These are phyloP conservation scores for Drosophila takahashii DNA, from an alignment of 1,140 invertebrate species.

Conservation along the genomic window DNA sequence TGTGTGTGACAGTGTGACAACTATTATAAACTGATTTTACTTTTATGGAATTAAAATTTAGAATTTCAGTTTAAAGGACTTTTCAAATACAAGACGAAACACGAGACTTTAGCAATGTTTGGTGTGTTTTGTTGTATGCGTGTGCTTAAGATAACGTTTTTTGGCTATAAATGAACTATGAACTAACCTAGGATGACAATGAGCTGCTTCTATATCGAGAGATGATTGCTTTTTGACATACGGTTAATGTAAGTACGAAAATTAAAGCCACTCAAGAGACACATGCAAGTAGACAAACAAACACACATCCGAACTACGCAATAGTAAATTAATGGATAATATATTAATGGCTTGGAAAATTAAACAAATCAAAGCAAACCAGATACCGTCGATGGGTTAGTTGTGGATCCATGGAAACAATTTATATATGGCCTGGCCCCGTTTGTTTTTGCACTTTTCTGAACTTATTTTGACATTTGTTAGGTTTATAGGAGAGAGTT, in stretches of 20 bases:
- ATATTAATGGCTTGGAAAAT: constrained; percentile 46
- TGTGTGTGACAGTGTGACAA: constrained; percentile 58
- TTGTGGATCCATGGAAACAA: constrained; percentile 37
- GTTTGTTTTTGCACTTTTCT: constrained; percentile 44
- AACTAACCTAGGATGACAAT: constrained; percentile 45
- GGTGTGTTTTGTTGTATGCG: constrained; percentile 30
- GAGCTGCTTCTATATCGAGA: constrained; percentile 35
- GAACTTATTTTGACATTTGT: constrained; percentile 61
- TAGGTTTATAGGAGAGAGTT: constrained; percentile 1
- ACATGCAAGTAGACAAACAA: constrained; percentile 63
- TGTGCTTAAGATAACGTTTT: constrained; percentile 50
- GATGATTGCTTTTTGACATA: constrained; percentile 12
- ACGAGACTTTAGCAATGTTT: constrained; percentile 23
- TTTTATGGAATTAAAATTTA: constrained; percentile 14
- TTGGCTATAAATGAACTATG: constrained; percentile 19
- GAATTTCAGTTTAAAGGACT: constrained; percentile 30
- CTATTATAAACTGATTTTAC: constrained; percentile 7
- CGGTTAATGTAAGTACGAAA: constrained; percentile 32
- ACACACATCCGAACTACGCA: constrained; percentile 64
- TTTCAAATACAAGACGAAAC: constrained; percentile 48
- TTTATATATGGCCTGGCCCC: constrained; percentile 50
- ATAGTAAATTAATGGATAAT: constrained; percentile 34
- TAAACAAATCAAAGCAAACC: constrained; percentile 56
- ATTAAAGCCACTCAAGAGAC: constrained; percentile 48
- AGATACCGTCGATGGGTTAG: constrained; percentile 71